These are phyloP conservation scores for Orestias chungarensis DNA, from an alignment of 2,797 vertebrate species.

Conservation along the genomic window DNA sequence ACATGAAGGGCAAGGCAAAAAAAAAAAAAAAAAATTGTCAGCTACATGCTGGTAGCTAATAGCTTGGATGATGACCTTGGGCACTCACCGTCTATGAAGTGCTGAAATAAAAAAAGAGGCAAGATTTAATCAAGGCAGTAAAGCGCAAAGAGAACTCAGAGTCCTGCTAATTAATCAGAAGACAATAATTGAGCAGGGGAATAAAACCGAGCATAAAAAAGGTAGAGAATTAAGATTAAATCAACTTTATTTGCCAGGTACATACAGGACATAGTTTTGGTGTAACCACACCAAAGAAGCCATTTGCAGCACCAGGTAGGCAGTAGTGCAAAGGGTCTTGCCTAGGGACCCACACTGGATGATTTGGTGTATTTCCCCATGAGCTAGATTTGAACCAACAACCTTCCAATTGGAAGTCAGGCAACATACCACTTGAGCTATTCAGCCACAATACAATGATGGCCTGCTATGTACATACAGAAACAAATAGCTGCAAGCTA, in stretches of 20 bases:
- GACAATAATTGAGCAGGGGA: conserved; percentile 2
- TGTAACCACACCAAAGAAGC: too few relatives aligned
- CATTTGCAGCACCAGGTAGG: too few relatives aligned
- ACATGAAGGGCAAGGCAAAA: conserved; percentile 30
- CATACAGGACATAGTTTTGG: too few relatives aligned
- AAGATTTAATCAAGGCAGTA: conserved; percentile 72
- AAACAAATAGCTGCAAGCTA: neutral
- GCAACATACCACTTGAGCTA: too few relatives aligned
- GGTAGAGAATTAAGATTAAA: neutral
- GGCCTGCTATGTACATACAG: neutral
- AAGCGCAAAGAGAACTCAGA: conserved; percentile 50
- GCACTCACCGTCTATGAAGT: conserved; percentile 37
- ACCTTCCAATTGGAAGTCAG: too few relatives aligned
- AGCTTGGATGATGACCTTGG: conserved; percentile 59
- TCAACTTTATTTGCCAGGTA: too few relatives aligned
- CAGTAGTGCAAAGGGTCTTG: too few relatives aligned
- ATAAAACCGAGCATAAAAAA: neutral
- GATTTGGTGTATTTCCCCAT: too few relatives aligned
- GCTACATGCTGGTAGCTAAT: conserved; percentile 35
- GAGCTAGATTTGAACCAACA: too few relatives aligned
- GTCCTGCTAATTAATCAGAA: conserved; percentile 64
- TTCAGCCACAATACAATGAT: too few relatives aligned
- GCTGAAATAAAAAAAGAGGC: conserved; percentile 49
- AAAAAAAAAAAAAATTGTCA: conserved; percentile 45
- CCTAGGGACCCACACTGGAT: too few relatives aligned